Conservation (phyloP, 2,888 invertebrate species). For the Andrena bucephala region DNA sequence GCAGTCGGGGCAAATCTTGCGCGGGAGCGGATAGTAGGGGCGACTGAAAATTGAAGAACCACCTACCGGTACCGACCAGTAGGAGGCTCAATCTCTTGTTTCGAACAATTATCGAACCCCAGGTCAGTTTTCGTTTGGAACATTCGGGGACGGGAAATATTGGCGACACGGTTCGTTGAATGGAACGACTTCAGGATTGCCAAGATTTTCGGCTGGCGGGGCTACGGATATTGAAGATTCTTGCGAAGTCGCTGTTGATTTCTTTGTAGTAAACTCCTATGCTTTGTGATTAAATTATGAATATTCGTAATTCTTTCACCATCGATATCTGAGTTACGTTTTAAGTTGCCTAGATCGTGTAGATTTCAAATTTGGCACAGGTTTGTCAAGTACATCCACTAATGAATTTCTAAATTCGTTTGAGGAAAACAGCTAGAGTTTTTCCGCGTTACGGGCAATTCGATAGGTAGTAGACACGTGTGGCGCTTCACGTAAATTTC, state of each 20-base stretch:
- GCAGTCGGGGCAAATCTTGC: conserved; percentile 67
- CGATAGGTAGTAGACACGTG: background rate
- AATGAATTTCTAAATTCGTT: background rate
- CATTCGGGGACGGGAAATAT: conserved; percentile 32
- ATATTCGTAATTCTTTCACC: too few species aligned
- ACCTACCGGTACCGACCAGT: background rate
- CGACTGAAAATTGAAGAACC: conserved; percentile 35
- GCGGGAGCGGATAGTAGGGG: conserved; percentile 35
- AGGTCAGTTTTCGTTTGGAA: conserved; percentile 41
- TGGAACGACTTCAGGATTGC: conserved; percentile 17
- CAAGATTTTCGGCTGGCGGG: background rate
- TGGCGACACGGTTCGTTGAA: conserved; percentile 45
- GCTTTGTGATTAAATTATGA: too few species aligned
- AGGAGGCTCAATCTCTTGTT: background rate
- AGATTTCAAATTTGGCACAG: too few species aligned
- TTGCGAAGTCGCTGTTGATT: background rate
- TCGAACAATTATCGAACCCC: conserved; percentile 45
- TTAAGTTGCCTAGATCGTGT: too few species aligned
- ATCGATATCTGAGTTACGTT: too few species aligned
- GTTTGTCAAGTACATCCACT: too few species aligned
- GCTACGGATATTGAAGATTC: background rate
- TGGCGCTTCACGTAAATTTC: conserved; percentile 44
- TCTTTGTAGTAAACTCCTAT: too few species aligned
- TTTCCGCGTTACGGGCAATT: background rate
- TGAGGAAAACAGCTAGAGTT: background rate